A percentile compares a stretch with the other conserved stretches of the same genome.
These are phyloP conservation scores for Alca torda DNA, from an alignment of 2,797 vertebrate genomes.

Conservation along the genomic window DNA sequence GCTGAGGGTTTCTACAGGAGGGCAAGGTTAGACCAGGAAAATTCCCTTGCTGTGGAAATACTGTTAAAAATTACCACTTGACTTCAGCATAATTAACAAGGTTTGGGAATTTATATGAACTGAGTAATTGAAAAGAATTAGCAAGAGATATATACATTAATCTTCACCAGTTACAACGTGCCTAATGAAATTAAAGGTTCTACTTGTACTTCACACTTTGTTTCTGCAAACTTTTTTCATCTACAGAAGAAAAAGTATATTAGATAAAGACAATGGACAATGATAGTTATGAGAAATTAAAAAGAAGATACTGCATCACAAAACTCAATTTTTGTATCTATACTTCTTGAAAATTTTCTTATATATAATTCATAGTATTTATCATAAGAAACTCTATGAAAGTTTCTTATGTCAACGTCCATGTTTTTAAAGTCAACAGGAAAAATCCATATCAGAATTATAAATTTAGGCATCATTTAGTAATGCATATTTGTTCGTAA, in stretches of 20 bases:
- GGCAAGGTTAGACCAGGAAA: slow-evolving; percentile 82
- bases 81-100: slow-evolving; percentile 88
- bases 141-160: slow-evolving; percentile 88
- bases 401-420: not conserved
- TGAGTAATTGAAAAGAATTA: slow-evolving; percentile 87
- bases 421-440: not conserved
- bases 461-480: not conserved
- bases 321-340: not conserved
- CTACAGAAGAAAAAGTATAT: slow-evolving; percentile 35
- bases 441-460: not conserved
- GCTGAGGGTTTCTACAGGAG: slow-evolving; percentile 77
- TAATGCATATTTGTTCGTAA: not conserved
- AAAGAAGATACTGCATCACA: not conserved
- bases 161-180: slow-evolving; percentile 84
- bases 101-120: slow-evolving; percentile 87
- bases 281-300: not conserved
- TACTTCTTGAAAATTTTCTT: not conserved
- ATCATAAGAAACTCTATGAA: not conserved
- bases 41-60: slow-evolving; percentile 80
- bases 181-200: slow-evolving; percentile 86
- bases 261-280: not conserved
- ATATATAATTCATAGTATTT: not conserved
- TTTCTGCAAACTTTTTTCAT: slow-evolving; percentile 66
- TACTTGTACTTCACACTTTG: slow-evolving; percentile 57
- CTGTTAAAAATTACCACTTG: slow-evolving; percentile 81